Evolutionary conservation across 2,113 vertebrate species (phyloP).

Genomic region (Hepsetus odoe): DNA sequence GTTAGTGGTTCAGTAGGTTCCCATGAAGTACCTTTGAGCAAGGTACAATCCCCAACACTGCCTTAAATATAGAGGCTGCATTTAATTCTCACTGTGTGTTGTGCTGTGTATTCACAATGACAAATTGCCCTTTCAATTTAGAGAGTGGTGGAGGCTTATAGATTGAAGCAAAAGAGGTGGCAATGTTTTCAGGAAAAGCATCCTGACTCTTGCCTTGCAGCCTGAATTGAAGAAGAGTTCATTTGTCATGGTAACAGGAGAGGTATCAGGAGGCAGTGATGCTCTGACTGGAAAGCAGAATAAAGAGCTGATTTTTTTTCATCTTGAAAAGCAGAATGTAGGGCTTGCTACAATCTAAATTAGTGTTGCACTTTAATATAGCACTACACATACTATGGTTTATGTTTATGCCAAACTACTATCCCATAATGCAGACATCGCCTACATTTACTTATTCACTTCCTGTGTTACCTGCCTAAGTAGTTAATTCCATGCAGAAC

Average conservation of each 20-base stretch:
- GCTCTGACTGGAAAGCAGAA: constrained; percentile 14
- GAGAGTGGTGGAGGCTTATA: not conserved
- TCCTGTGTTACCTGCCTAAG: constrained; percentile 56
- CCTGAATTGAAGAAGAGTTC: constrained; percentile 56
- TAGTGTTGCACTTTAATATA: constrained; percentile 21
- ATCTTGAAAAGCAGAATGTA: constrained; percentile 41
- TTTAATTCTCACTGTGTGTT: no score
- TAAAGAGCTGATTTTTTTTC: constrained; percentile 35
- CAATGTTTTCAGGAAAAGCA: constrained; percentile 21
- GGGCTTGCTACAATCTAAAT: not conserved
- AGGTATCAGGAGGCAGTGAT: constrained; percentile 28
- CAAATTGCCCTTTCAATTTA: no score
- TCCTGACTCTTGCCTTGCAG: constrained; percentile 24
- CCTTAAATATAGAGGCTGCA: no score
- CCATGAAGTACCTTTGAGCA: no score
- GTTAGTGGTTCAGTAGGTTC: no score
- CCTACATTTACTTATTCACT: no score
- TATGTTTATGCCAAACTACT: not conserved
- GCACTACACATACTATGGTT: not conserved
- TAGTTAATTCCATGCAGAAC: constrained; percentile 44
- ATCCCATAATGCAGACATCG: constrained; percentile 67
- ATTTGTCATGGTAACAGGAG: constrained; percentile 68
- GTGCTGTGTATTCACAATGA: no score
- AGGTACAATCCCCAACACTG: no score
- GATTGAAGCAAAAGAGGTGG: not conserved